Base-by-base conservation (phyloP, 2,113 vertebrate species). In the Epinephelus moara region DNA sequence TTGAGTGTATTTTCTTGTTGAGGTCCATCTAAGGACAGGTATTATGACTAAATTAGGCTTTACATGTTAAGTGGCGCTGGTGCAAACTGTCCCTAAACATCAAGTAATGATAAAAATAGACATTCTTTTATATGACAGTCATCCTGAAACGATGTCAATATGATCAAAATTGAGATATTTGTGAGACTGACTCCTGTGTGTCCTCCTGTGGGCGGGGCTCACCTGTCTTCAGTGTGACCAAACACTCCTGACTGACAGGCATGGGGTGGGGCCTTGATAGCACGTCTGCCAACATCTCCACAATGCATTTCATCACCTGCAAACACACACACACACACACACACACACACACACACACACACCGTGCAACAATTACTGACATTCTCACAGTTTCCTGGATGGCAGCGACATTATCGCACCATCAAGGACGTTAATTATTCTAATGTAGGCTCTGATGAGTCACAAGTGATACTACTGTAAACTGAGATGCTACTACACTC, bases 231-330 rank as follows among this genome's bases (percentile, higher is more conserved):
- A 99, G 95, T 2, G 91, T 96, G 88, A 96, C 95, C 78, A 97
- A 93, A 85, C 98, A 99, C 84, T 97, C 95, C 70, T 95, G 93
- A 25, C 97, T 98, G 94, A 98, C 94, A 0, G 97, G 96, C 50
- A 95, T 37, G 30, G 96, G 95, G 50, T 94, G 96, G 86, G 97
- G 97, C 81, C 96, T 97, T 0, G 96, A 96, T 7, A 99, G 92
- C 0, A 96, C 96, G 40, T 98, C 96, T 0, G 97, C 96, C 91
- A 99, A 95, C 62, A 96, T 97, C 91, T 99, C 98, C 37, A 98
- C 96, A 17, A 99, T 96, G 87, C 98, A 99, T 87, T 96, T 97
- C 96, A 98, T 97, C 91, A 99, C 97, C 98, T 99, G 88, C 8
- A 40, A 27, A 75, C 62, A 78, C 50, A 91, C 42, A 85, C 17